Evolutionary conservation across 2,113 vertebrate species (phyloP).

Genomic region (Arenaria interpres): DNA sequence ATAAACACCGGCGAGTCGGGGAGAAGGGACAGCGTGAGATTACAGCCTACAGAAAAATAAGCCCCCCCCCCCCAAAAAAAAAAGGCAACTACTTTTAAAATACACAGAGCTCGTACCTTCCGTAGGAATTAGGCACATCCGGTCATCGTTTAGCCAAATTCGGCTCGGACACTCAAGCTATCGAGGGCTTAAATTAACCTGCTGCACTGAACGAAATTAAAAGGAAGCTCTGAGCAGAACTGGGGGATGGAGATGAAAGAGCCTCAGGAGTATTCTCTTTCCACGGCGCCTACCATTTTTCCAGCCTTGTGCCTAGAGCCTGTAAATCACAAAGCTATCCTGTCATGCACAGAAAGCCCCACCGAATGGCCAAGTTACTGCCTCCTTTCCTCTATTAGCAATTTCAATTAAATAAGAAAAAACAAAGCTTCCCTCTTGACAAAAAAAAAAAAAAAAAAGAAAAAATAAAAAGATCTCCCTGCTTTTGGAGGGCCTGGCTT

Average conservation of each 20-base stretch:
- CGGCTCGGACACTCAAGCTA: not conserved
- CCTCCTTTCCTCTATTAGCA: not conserved
- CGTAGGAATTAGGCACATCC: not conserved
- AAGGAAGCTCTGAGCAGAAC: not conserved
- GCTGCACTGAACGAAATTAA: not conserved
- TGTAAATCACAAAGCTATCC: conserved; percentile 36
- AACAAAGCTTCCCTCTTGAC: conserved; percentile 13
- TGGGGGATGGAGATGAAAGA: conserved; percentile 28
- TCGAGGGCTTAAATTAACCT: conserved; percentile 28
- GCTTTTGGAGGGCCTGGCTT: conserved; percentile 14
- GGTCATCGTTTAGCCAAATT: not conserved
- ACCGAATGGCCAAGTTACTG: not conserved
- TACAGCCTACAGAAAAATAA: not conserved
- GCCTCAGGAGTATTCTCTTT: conserved; percentile 21
- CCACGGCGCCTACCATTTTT: conserved; percentile 3
- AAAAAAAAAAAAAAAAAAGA: not conserved
- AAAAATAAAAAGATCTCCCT: not conserved
- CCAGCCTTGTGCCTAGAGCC: conserved; percentile 11
- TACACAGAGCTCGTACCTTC: not conserved
- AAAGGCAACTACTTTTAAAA: not conserved
- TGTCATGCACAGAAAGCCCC: not conserved
- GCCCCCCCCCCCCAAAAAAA: not conserved
- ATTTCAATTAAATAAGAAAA: conserved; percentile 5
- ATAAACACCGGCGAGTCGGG: not conserved
- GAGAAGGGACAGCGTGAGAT: not conserved